These are phyloP conservation scores for Sander lucioperca DNA, from an alignment of 2,113 vertebrate genomes.

Conservation along the genomic window DNA sequence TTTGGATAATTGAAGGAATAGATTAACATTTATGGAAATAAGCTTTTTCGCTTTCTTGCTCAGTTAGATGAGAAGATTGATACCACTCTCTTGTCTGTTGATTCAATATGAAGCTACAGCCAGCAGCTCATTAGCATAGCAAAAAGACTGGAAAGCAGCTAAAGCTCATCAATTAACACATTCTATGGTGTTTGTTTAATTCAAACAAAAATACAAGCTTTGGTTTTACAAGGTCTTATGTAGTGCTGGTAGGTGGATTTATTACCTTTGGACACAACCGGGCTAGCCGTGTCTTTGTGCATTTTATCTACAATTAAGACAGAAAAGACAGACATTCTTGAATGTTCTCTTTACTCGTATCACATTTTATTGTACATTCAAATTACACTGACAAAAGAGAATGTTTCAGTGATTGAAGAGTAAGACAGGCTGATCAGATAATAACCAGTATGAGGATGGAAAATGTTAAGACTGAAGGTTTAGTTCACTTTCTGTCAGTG, in stretches of 20 bases:
- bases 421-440: neutral
- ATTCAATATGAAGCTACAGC: neutral
- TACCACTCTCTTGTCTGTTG: neutral
- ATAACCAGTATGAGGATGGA: neutral
- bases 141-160: neutral
- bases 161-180: neutral
- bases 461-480: slow-evolving; percentile 46
- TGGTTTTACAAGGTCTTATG: neutral
- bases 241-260: neutral
- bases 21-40: neutral
- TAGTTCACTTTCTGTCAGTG: slow-evolving; percentile 59
- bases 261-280: neutral
- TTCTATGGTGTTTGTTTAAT: neutral
- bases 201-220: neutral
- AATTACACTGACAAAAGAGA: neutral
- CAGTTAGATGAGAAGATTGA: neutral
- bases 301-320: neutral
- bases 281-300: neutral
- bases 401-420: neutral
- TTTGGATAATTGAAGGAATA: neutral
- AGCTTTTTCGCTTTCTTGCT: neutral
- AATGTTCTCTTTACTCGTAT: neutral
- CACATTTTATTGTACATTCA: slow-evolving; percentile 31
- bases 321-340: neutral
- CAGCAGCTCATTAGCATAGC: neutral